These are phyloP conservation scores for Gouania willdenowi DNA, from an alignment of 2,797 vertebrate species.

Conservation along the genomic window DNA sequence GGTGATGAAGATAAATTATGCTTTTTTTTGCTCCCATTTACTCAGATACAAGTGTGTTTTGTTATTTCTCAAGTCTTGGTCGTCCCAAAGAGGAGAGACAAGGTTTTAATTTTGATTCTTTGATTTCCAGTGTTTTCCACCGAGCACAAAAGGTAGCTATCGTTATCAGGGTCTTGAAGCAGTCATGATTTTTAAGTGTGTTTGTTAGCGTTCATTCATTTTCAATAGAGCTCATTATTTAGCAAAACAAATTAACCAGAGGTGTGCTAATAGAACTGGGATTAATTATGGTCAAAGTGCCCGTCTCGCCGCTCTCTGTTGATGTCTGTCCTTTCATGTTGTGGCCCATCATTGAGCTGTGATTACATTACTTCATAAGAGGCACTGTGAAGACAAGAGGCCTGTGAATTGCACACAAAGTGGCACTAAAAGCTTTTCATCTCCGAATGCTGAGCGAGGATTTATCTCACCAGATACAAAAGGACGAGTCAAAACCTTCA, in stretches of 20 bases:
- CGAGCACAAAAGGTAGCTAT: no score
- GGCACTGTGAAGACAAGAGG: constrained; percentile 19
- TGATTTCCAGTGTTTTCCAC: no score
- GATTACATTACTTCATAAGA: constrained; percentile 32
- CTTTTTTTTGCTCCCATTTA: no score
- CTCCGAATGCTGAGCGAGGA: constrained; percentile 20
- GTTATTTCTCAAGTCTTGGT: no score
- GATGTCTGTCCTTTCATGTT: constrained; percentile 5
- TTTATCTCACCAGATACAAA: not conserved
- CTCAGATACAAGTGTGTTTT: no score
- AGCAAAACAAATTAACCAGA: constrained; percentile 40
- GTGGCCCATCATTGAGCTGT: constrained; percentile 26
- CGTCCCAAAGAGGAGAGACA: no score
- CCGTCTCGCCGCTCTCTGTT: constrained; percentile 10
- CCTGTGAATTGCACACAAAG: constrained; percentile 24
- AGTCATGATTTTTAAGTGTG: no score
- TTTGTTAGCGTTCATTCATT: constrained; percentile 32
- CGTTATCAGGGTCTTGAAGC: no score
- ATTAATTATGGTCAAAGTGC: constrained; percentile 32
- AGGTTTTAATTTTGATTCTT: no score
- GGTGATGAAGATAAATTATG: no score
- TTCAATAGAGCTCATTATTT: constrained; percentile 40
- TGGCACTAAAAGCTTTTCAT: constrained; percentile 7
- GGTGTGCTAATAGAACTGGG: constrained; percentile 25
- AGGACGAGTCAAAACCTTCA: not conserved